A percentile compares a stretch with the other conserved stretches of the same genome.
phyloP scores from a whole-genome alignment of 2,797 vertebrate species.

The Falco rusticolus region DNA sequence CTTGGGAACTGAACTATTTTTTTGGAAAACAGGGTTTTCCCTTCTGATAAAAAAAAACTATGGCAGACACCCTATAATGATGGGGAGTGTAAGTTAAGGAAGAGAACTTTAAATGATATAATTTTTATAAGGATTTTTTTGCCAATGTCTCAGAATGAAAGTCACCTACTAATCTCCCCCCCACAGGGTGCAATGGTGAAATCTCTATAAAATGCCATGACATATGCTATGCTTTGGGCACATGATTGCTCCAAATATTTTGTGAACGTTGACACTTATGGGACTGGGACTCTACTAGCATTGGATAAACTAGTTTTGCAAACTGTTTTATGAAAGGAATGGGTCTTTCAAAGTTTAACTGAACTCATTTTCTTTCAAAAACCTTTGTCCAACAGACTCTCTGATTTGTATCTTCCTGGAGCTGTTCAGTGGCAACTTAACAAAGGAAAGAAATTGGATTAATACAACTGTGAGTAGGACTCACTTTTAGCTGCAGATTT shows the following conservation, averaged over 20 bases:
- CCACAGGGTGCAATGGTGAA: neutral
- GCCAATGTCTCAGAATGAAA: neutral
- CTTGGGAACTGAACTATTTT: neutral
- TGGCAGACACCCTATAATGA: neutral
- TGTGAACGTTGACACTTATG: neutral
- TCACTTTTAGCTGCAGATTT: neutral
- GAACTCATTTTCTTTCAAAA: neutral
- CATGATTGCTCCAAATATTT: neutral
- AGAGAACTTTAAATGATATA: neutral
- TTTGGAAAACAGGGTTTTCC: neutral
- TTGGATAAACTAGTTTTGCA: neutral
- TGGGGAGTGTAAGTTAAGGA: neutral
- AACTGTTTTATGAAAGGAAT: neutral
- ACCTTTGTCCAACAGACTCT: neutral
- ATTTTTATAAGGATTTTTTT: neutral
- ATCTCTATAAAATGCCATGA: neutral
- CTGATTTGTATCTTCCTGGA: neutral
- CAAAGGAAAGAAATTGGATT: neutral
- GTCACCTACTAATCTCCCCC: neutral
- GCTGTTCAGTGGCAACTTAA: neutral
- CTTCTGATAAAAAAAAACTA: neutral
- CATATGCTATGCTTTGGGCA: neutral
- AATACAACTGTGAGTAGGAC: neutral
- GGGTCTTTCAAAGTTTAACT: neutral
- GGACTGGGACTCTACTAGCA: neutral